phyloP scores from a whole-genome alignment of 2,113 vertebrate genomes.

The Electrona antarctica region DNA sequence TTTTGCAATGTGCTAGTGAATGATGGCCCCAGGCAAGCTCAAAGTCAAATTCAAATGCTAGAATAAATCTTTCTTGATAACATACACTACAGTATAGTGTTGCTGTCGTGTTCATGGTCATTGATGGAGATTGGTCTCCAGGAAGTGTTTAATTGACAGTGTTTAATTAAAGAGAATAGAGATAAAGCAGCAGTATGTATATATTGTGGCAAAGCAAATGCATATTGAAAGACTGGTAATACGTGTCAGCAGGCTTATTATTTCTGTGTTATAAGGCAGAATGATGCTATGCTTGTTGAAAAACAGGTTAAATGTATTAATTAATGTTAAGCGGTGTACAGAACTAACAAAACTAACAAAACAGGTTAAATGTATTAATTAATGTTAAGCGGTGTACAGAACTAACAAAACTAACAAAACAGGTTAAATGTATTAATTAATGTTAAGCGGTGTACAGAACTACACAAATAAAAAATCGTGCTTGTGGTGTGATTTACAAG shows the following conservation, averaged over 20 bases:
- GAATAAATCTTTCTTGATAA: conserved; percentile 50
- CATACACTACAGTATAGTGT: conserved; percentile 32
- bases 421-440: conserved; percentile 29
- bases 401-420: too few species aligned
- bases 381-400: too few species aligned
- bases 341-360: too few species aligned
- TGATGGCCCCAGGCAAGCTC: conserved; percentile 40
- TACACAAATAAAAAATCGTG: too few species aligned
- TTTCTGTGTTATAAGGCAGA: conserved; percentile 16
- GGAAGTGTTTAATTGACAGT: conserved; percentile 28
- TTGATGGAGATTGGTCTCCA: conserved; percentile 31
- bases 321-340: too few species aligned
- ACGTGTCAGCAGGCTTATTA: conserved; percentile 1
- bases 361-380: conserved; percentile 31
- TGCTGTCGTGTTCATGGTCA: conserved; percentile 31
- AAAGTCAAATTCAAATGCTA: conserved; percentile 43
- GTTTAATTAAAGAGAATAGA: conserved; percentile 32
- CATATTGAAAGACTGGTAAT: conserved; percentile 38
- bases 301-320: conserved; percentile 33
- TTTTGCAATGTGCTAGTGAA: conserved; percentile 44
- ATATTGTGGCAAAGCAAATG: conserved; percentile 24
- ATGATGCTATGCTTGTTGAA: conserved; percentile 14
- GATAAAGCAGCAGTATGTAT: conserved; percentile 11
- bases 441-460: too few species aligned
- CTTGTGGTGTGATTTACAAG: conserved; percentile 27